Conservation (phyloP, 37 sponge, comb jelly and placozoan species). For the Spongilla lacustris region DNA sequence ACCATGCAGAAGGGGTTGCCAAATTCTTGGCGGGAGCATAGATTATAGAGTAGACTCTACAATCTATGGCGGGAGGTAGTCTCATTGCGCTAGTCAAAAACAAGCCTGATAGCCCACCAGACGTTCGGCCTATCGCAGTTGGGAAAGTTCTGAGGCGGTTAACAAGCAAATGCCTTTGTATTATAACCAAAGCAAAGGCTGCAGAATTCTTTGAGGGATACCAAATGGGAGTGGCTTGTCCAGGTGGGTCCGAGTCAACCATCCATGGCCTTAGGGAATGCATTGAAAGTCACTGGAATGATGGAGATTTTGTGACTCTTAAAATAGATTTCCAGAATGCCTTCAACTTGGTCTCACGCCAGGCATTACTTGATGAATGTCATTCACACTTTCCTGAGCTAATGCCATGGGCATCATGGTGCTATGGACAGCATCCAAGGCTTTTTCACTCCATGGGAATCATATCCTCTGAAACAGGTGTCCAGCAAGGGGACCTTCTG, state of each 20-base stretch:
- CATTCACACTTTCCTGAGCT: too few species aligned
- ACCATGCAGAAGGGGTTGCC: too few species aligned
- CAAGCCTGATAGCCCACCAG: neutral
- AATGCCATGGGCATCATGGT: too few species aligned
- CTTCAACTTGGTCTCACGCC: neutral
- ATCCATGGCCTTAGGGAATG: neutral
- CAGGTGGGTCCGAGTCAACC: conserved; percentile 1
- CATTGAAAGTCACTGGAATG: neutral
- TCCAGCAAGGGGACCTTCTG: too few species aligned
- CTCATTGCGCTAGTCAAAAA: neutral
- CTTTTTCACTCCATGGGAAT: too few species aligned
- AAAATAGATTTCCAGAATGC: neutral
- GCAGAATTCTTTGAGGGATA: neutral
- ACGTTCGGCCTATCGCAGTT: neutral
- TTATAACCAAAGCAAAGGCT: neutral
- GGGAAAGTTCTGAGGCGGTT: neutral
- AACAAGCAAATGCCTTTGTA: neutral
- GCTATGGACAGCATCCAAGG: too few species aligned
- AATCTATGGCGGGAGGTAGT: neutral
- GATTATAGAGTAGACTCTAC: too few species aligned
- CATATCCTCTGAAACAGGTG: too few species aligned
- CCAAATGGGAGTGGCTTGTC: neutral
- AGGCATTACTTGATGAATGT: neutral
- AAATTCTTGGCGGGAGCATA: neutral
- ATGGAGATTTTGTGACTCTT: neutral